Base-by-base conservation (phyloP, 2,113 vertebrate genomes). In the Polypterus bichir region DNA sequence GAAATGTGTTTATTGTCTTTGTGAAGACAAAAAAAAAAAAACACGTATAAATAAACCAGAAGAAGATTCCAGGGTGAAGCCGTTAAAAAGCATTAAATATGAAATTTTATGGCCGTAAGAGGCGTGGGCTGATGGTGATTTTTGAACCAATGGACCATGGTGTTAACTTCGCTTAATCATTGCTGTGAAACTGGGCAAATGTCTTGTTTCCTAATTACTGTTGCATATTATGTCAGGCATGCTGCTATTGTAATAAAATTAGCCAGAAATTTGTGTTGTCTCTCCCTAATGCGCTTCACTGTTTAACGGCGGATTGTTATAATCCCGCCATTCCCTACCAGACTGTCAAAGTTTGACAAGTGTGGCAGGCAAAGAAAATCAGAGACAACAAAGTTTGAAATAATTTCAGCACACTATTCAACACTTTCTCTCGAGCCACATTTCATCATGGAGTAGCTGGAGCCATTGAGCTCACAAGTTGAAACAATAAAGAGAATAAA, bases 41-140 rank as follows among this genome's bases (percentile, higher is more conserved):
- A 47, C 73, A 70, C 74, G 81, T 88, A 86, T 88, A 92, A 93
- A 92, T 91, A 92, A 92, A 90, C 89, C 89, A 86, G 89, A 88
- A 87, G 86, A 89, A 89, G 91, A 90, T 88, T 86, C 87, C 82
- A 83, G 86, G 86, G 85, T 77, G 85, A 82, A 85, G 79, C 88
- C 76, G 79, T 88, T 89, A 90, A 92, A 87, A 90, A 91, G 92
- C 93, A 98, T 90, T 97, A 94, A 94, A 97, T 94, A 83, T 86
- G 88, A 92, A 90, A 96, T 96, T 91, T 94, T 98, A 88, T 95
- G 92, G 88, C 88, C 83, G 76, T 95, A 91, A 94, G 89, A 89
- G 90, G 91, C 93, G 87, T 93, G 82, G 83, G 86, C 89, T 94
- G 91, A 94, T 94, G 93, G 90, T 84, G 88, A 96, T 95, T 94